These are phyloP conservation scores for Bombus superbus DNA, from an alignment of 1,140 invertebrate species.

Conservation along the genomic window DNA sequence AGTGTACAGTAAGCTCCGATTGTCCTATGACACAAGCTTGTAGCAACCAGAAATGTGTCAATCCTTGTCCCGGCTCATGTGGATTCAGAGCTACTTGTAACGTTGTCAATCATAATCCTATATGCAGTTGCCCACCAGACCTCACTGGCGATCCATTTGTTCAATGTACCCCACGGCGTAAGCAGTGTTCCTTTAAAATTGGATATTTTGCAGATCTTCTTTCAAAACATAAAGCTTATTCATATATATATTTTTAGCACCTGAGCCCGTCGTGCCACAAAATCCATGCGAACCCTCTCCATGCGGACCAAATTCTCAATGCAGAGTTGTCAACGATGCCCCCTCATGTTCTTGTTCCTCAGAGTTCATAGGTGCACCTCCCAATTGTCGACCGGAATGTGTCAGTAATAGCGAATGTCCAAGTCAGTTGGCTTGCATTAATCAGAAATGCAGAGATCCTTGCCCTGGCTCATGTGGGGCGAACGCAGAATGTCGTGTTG, in stretches of 20 bases:
- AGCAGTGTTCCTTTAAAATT: constrained; percentile 51
- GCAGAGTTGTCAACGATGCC: constrained; percentile 83
- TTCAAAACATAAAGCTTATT: too few relatives aligned
- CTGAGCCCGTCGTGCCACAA: constrained; percentile 68
- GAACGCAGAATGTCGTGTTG: constrained; percentile 88
- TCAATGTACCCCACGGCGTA: constrained; percentile 75
- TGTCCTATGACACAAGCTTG: constrained; percentile 83
- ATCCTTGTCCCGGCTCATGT: constrained; percentile 84
- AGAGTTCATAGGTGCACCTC: constrained; percentile 86
- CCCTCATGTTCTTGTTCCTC: constrained; percentile 87
- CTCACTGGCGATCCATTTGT: constrained; percentile 89
- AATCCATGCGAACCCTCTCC: constrained; percentile 88
- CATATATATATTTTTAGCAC: constrained; percentile 52
- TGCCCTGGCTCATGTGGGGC: constrained; percentile 88
- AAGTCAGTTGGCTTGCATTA: constrained; percentile 86
- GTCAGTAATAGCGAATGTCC: constrained; percentile 86
- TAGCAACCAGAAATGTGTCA: constrained; percentile 82
- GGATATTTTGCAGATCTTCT: too few relatives aligned
- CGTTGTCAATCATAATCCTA: constrained; percentile 90
- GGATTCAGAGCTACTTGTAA: constrained; percentile 85
- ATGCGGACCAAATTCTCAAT: constrained; percentile 88
- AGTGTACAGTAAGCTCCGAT: constrained; percentile 83
- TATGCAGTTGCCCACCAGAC: constrained; percentile 87
- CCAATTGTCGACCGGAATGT: constrained; percentile 87
- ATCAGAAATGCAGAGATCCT: constrained; percentile 88